A percentile compares a stretch with the other conserved stretches of the same genome.
Conservation (phyloP, 2,113 vertebrate genomes). For the Percopsis transmontana region DNA sequence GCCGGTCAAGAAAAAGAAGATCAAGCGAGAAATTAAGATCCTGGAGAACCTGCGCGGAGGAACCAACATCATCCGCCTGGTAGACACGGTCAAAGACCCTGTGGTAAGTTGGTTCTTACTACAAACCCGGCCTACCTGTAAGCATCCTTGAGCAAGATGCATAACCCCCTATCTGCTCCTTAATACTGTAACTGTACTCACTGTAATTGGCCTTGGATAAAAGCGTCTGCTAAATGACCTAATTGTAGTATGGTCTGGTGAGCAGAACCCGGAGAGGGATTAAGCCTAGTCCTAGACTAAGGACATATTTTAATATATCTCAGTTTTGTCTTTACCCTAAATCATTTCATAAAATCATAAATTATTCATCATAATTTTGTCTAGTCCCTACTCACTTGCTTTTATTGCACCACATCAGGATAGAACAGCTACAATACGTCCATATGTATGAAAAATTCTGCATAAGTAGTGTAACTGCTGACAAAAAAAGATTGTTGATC, state of each 20-base stretch:
- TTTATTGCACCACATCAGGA: background rate
- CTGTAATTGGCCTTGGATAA: too few species aligned
- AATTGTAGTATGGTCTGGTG: too few species aligned
- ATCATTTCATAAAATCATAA: too few species aligned
- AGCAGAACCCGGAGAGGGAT: too few species aligned
- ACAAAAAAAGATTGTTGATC: background rate
- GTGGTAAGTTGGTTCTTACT: constrained; percentile 78
- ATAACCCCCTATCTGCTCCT: too few species aligned
- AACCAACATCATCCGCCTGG: constrained; percentile 92
- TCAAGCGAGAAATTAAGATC: constrained; percentile 94
- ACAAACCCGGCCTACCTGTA: background rate
- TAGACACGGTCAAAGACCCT: constrained; percentile 91
- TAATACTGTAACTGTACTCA: too few species aligned
- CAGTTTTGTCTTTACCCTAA: too few species aligned
- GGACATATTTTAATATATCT: too few species aligned
- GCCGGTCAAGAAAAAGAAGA: constrained; percentile 96
- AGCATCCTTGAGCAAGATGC: background rate
- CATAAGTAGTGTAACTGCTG: background rate
- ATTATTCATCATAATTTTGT: too few species aligned
- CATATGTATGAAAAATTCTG: background rate
- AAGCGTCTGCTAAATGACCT: too few species aligned
- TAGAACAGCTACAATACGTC: background rate
- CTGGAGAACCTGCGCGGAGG: constrained; percentile 90
- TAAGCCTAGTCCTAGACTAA: too few species aligned
- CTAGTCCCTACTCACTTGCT: too few species aligned